Evolutionary conservation across 2,797 vertebrate genomes (phyloP), one percentile per base, ranked within the genome.

Genomic region (Distichodus sexfasciatus): DNA sequence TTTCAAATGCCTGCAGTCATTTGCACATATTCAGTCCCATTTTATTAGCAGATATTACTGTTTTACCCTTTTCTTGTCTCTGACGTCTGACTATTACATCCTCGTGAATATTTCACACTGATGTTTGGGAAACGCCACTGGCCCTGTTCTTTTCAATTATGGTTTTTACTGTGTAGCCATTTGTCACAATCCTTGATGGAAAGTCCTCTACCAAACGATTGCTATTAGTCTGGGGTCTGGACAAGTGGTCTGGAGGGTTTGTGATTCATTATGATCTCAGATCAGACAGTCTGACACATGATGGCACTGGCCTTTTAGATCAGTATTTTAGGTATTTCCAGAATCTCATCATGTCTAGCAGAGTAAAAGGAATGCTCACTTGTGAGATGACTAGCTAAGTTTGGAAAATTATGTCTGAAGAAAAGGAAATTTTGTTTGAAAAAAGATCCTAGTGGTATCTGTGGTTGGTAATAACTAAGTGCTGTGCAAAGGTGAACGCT

Each of bases 51-150:
- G 9, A 33, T 51, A 47, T 36, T 43, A 5, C 62, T 44, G 36
- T 62, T 64, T 57, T 14, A 14, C 43, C 28, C 60, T 29, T 66
- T 48, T 50, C 29, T 35, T 51, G 44, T 68, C 61, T 26, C 21
- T 66, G 21, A 57, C 14, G 15, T 76, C 14, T 53, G 65, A 63
- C 54, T 41, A 36, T 61, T 21, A 47, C 31, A 66, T 75, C 36
- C 66, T 50, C 47, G 51, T 76, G 53, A 83, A 74, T 69, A 60
- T 59, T 71, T 43, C 61, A 64, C n/a, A 35, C 29, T 63, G 65
- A 10, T 26, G 55, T 66, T 62, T 53, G 21, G 65, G 71, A 71
- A 77, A 23, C 46, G 11, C 64, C 23, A 19, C 44, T 24, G 35
- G 28, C 64, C 60, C 67, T 50, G 69, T 79, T 43, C 26, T 44